phyloP scores from a whole-genome alignment of 1,140 invertebrate genomes.

The Dendrolimus kikuchii region DNA sequence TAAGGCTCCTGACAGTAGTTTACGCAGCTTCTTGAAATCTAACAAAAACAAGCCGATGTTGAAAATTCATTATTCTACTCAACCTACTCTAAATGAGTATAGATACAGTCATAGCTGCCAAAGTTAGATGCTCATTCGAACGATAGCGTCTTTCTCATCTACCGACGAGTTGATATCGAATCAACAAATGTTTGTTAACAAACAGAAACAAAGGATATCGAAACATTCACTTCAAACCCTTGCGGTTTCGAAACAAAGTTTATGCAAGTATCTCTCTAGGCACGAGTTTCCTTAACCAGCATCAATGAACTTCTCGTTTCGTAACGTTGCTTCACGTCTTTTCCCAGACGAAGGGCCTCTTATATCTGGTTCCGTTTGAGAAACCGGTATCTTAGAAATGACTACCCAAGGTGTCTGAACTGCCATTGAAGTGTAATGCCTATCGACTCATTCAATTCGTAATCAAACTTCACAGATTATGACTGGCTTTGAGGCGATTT shows the following conservation, averaged over 20 bases:
- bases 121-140: neutral
- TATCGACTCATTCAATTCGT: constrained; percentile 17
- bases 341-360: constrained; percentile 21
- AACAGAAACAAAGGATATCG: constrained; percentile 43
- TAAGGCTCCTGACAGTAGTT: too few species aligned
- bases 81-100: too few species aligned
- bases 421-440: constrained; percentile 39
- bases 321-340: neutral
- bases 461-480: constrained; percentile 4
- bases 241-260: constrained; percentile 44
- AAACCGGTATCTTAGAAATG: constrained; percentile 40
- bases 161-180: constrained; percentile 1
- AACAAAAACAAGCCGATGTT: neutral
- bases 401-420: constrained; percentile 38
- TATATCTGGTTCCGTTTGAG: constrained; percentile 26
- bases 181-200: constrained; percentile 5
- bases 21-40: neutral
- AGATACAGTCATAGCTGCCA: too few species aligned
- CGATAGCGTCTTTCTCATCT: constrained; percentile 1
- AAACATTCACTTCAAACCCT: constrained; percentile 42
- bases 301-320: constrained; percentile 11
- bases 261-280: constrained; percentile 38
- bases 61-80: too few species aligned
- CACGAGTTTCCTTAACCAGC: constrained; percentile 23
- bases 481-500: neutral